Evolutionary conservation across 2,888 invertebrate species (phyloP).

Genomic region (Brachypalpus laphriformis): DNA sequence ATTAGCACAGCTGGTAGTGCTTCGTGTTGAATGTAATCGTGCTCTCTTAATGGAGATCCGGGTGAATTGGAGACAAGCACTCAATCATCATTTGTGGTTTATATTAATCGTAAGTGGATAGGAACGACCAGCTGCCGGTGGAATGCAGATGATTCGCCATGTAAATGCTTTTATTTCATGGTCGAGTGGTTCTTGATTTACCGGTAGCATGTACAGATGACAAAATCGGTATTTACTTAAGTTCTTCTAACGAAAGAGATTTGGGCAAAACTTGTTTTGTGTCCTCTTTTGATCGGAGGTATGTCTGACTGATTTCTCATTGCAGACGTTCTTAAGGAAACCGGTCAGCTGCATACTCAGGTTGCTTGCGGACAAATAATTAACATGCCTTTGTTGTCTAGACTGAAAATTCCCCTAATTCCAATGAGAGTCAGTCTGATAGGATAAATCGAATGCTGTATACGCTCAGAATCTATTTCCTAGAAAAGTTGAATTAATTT

Average conservation of each 20-base stretch:
- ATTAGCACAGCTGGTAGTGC: conserved; percentile 9
- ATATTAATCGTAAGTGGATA: neutral
- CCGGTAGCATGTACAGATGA: neutral
- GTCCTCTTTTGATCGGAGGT: neutral
- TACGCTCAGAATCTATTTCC: too few relatives aligned
- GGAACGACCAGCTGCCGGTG: neutral
- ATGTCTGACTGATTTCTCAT: too few relatives aligned
- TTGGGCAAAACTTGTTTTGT: neutral
- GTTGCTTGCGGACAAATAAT: too few relatives aligned
- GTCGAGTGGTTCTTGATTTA: neutral
- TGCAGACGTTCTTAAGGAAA: neutral
- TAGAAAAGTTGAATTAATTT: too few relatives aligned
- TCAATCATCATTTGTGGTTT: conserved; percentile 2
- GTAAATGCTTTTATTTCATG: neutral
- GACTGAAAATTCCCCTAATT: too few relatives aligned
- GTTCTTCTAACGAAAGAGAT: neutral
- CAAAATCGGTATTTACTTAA: neutral
- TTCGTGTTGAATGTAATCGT: conserved; percentile 31
- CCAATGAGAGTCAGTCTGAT: too few relatives aligned
- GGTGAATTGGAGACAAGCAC: conserved; percentile 11
- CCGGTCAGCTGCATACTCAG: neutral
- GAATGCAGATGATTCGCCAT: neutral
- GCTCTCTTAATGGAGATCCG: conserved; percentile 4
- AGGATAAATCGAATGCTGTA: too few relatives aligned
- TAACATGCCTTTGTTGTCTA: too few relatives aligned